A percentile compares a stretch with the other conserved stretches of the same genome.
Evolutionary conservation across 2,888 invertebrate species (phyloP).

Genomic region (Rhagonycha lutea): DNA sequence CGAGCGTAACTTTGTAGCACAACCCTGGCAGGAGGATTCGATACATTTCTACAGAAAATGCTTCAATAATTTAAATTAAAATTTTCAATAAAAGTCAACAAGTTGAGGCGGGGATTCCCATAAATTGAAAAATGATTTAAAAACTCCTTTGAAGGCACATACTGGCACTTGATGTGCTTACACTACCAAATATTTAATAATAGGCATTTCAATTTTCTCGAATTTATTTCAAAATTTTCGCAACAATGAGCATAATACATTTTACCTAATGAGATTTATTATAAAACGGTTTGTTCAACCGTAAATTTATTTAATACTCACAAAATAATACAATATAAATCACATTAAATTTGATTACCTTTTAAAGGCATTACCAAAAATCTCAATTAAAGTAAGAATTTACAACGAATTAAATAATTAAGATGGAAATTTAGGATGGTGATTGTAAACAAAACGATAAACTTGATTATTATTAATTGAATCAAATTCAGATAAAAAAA

Average conservation of each 20-base stretch:
- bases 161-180: not conserved
- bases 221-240: not conserved
- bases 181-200: not conserved
- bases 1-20: not conserved
- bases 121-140: not conserved
- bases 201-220: not conserved
- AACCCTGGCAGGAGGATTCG: too few species aligned
- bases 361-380: not conserved
- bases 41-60: not conserved
- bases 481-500: not conserved
- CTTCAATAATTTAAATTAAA: not conserved
- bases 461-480: not conserved
- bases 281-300: not conserved
- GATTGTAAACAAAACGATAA: not conserved
- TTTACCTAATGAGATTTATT: conserved; percentile 2
- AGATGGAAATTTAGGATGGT: not conserved
- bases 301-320: not conserved
- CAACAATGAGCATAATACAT: not conserved
- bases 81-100: not conserved
- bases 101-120: not conserved
- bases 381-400: not conserved
- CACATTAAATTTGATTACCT: not conserved
- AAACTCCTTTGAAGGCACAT: not conserved
- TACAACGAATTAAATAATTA: not conserved
- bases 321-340: not conserved